Percentiles rank a stretch among this genome's conserved stretches.
These are phyloP conservation scores for Aplodontia rufa DNA, from an alignment of 2,113 vertebrate species.

Conservation along the genomic window DNA sequence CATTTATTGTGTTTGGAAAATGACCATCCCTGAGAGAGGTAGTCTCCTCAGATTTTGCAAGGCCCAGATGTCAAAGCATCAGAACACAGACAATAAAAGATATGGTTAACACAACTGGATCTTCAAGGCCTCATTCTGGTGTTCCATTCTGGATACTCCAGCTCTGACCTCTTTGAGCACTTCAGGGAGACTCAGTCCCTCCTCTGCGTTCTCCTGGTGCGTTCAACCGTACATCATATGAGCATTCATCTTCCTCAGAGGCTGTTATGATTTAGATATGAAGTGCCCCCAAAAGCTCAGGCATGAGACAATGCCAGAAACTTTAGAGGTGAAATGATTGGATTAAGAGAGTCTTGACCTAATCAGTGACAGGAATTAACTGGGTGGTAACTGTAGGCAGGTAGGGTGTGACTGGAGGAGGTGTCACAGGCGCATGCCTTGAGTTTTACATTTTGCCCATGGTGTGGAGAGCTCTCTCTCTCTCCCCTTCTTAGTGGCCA, in stretches of 20 bases:
- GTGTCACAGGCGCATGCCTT: too few species aligned
- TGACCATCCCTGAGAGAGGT: background rate
- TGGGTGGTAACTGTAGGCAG: too few species aligned
- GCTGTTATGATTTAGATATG: background rate
- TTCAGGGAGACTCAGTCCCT: background rate
- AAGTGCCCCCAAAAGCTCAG: too few species aligned
- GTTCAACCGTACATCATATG: too few species aligned
- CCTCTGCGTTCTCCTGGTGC: background rate
- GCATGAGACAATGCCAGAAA: too few species aligned
- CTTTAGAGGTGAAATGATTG: too few species aligned
- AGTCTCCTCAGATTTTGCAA: background rate
- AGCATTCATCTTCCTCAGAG: background rate
- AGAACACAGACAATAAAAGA: background rate
- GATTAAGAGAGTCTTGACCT: too few species aligned
- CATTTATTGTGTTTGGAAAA: background rate
- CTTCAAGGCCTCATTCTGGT: background rate
- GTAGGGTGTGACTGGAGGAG: too few species aligned
- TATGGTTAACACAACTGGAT: background rate
- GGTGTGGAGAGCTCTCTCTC: too few species aligned
- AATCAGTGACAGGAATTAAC: too few species aligned
- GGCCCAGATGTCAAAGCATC: background rate
- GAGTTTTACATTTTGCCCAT: too few species aligned
- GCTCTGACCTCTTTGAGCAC: background rate
- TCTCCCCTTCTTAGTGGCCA: too few species aligned
- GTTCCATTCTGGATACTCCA: background rate